A percentile compares a stretch with the other conserved stretches of the same genome.
These are phyloP conservation scores for Nemoura dubitans DNA, from an alignment of 2,888 invertebrate genomes.

Conservation along the genomic window DNA sequence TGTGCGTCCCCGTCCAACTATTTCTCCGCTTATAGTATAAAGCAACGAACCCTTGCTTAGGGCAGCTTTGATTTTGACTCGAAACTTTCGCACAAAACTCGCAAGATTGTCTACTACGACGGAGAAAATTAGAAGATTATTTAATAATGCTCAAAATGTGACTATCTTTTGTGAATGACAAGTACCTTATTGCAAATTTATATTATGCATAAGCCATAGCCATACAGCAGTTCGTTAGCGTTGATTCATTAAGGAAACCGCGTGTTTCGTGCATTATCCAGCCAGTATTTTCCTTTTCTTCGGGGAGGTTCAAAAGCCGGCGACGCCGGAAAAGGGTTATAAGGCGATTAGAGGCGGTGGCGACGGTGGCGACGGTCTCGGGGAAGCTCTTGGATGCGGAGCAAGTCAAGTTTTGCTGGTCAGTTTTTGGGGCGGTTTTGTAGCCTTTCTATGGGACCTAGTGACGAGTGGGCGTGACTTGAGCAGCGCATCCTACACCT, in stretches of 20 bases:
- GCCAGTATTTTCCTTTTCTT: neutral
- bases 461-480: constrained; percentile 45
- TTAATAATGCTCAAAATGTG: neutral
- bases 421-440: constrained; percentile 45
- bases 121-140: neutral
- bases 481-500: constrained; percentile 47
- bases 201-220: constrained; percentile 17
- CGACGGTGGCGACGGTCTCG: neutral
- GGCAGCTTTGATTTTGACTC: too few species aligned
- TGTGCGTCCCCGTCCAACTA: neutral
- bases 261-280: constrained; percentile 19
- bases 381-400: neutral
- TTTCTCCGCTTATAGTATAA: neutral
- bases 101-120: neutral
- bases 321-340: constrained; percentile 23
- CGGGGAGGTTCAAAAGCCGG: constrained; percentile 22
- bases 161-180: constrained; percentile 3
- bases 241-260: constrained; percentile 33
- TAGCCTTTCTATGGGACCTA: constrained; percentile 30
- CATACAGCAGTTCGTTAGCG: constrained; percentile 21
- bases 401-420: constrained; percentile 44
- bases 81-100: neutral
- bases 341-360: constrained; percentile 40
- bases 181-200: neutral
- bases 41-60: neutral